Conservation (phyloP, 2,797 vertebrate genomes). For the Danio albolineatus region DNA sequence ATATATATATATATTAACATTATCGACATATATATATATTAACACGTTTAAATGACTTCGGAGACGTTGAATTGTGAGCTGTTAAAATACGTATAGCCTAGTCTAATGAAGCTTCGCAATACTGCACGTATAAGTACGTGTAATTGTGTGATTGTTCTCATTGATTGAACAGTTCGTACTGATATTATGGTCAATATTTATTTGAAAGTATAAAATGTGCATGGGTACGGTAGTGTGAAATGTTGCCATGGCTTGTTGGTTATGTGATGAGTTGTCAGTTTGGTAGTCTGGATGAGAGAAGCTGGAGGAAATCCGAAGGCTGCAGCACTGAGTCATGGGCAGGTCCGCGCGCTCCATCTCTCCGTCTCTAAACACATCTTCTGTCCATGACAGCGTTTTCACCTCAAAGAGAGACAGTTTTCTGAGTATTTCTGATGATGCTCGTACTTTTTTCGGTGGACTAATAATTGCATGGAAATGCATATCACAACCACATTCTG, state of each 20-base stretch:
- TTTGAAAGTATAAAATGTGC: not conserved
- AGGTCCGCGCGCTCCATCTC: constrained; percentile 26
- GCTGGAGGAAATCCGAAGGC: constrained; percentile 16
- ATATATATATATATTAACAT: too few species aligned
- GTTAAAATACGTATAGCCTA: not conserved
- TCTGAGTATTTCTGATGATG: not conserved
- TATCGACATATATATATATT: too few species aligned
- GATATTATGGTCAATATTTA: not conserved
- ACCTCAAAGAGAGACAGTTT: not conserved
- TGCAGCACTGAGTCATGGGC: constrained; percentile 49
- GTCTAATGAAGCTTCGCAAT: not conserved
- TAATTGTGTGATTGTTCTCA: not conserved
- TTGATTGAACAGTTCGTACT: not conserved
- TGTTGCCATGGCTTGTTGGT: constrained; percentile 12
- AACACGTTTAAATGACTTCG: not conserved
- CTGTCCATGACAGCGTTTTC: not conserved
- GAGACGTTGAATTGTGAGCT: not conserved
- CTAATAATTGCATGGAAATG: not conserved
- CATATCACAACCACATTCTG: not conserved
- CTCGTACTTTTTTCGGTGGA: not conserved
- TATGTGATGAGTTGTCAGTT: constrained; percentile 23
- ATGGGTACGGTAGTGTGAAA: not conserved
- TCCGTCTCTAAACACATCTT: not conserved
- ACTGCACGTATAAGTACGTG: not conserved
- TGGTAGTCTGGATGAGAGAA: constrained; percentile 26